Base-by-base conservation (phyloP, 2,888 invertebrate species). In the Malacosoma neustria region DNA sequence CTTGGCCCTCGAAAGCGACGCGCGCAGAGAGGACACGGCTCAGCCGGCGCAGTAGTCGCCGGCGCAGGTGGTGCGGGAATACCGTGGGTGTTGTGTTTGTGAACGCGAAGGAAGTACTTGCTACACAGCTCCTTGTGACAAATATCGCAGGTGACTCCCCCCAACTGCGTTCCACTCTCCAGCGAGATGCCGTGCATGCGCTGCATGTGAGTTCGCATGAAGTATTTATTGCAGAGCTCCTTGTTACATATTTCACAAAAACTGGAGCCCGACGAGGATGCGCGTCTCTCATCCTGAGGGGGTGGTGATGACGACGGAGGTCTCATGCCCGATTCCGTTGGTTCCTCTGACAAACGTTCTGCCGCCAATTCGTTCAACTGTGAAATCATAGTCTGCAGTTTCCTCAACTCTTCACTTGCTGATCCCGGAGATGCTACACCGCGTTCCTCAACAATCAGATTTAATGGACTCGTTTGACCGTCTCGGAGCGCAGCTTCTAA, bases 131-230 rank as follows among this genome's bases (percentile, higher is more conserved):
- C 98, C 74, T 98, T 98, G 85, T 98, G 96, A 77, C 99, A 99
- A 50, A 99, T 96, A 75, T 98, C 97, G 77, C 98, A 98, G 33
- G 97, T 94, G 4, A 96, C 97, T 13, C 97, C 97, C 4, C 96
- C 96, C 30, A 96, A 93, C 70, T 95, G 95, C 29, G 96, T 93
- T 12, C 95, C 96, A 61, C 95, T 95, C 75, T 96, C 96, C 35
- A 97, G 92, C 67, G 96, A 95, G 57, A 97, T 97, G 32, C 96
- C 96, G 75, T 97, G 99, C 96, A 99, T 98, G 69, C 98, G 92
- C 68, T 97, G 93, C 96, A 98, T 98, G 86, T 99, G 99, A 1
- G 98, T 99, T 72, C 98, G 97, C 93, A 99, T 96, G 79, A 99
- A 99, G 73, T 99, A 99, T 77, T 99, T 99, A 87, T 99, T 99